phyloP scores from a whole-genome alignment of 2,113 vertebrate species.

The Hippolais icterina region DNA sequence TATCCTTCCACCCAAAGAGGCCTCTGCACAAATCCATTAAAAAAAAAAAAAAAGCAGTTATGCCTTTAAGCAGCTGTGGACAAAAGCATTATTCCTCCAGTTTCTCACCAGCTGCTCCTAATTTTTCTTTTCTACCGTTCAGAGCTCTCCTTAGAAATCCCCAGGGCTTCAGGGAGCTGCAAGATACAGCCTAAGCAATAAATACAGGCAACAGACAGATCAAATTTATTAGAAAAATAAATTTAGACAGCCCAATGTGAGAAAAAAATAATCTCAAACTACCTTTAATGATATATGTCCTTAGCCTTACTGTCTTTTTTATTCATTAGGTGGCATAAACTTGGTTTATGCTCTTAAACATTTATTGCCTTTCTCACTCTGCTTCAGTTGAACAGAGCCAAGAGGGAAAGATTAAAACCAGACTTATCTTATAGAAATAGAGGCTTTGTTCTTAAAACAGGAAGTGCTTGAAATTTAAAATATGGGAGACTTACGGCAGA shows the following conservation, averaged over 20 bases:
- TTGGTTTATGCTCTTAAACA: neutral
- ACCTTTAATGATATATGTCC: neutral
- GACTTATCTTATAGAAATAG: neutral
- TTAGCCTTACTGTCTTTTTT: neutral
- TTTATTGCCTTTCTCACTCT: neutral
- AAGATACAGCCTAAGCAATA: neutral
- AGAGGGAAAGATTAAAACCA: neutral
- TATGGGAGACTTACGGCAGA: constrained; percentile 84
- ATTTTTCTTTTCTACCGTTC: neutral
- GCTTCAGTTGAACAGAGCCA: neutral
- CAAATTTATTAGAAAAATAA: neutral
- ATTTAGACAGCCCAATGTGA: neutral
- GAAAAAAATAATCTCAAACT: neutral
- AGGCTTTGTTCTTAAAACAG: neutral
- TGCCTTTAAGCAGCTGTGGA: neutral
- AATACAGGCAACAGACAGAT: neutral
- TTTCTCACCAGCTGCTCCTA: neutral
- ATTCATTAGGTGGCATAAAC: neutral
- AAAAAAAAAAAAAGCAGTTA: neutral
- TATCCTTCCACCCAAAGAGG: neutral
- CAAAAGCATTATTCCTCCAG: neutral
- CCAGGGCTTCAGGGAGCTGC: neutral
- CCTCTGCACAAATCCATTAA: neutral
- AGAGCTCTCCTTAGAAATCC: neutral
- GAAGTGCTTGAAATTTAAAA: neutral